These are phyloP conservation scores for Watsonalla binaria DNA, from an alignment of 2,888 invertebrate species.

Conservation along the genomic window DNA sequence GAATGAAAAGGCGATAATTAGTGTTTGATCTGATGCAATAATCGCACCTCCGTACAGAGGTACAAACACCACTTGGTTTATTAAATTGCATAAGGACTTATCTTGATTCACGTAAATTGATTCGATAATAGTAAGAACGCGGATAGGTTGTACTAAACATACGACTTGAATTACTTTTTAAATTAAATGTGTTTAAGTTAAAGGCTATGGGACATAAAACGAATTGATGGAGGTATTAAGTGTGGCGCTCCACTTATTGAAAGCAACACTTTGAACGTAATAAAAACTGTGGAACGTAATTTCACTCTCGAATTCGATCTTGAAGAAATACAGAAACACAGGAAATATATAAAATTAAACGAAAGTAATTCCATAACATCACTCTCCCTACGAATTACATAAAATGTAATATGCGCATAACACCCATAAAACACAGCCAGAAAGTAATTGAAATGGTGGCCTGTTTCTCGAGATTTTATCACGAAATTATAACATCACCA, in stretches of 20 bases:
- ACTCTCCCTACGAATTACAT: constrained; percentile 22
- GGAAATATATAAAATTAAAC: constrained; percentile 11
- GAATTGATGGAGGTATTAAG: neutral
- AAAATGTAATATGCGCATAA: constrained; percentile 29
- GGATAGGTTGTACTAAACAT: neutral
- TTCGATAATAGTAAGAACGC: neutral
- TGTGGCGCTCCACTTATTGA: neutral
- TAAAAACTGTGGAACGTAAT: neutral
- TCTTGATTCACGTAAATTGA: too few species aligned
- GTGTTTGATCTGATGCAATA: too few species aligned
- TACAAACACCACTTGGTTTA: too few species aligned
- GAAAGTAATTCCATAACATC: constrained; percentile 9
- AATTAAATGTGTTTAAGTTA: neutral
- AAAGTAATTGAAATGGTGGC: constrained; percentile 33
- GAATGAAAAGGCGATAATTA: too few species aligned
- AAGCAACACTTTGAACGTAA: neutral
- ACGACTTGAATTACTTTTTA: neutral
- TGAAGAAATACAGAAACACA: neutral
- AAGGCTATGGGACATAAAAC: neutral
- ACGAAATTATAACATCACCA: constrained; percentile 37
- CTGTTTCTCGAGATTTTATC: constrained; percentile 44
- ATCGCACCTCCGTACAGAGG: too few species aligned
- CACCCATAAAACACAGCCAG: constrained; percentile 38
- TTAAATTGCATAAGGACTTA: too few species aligned
- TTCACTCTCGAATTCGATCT: neutral